Percentiles rank a stretch among this genome's conserved stretches.
Conservation (phyloP, 2,888 invertebrate genomes). For the Parelbella ahira region DNA sequence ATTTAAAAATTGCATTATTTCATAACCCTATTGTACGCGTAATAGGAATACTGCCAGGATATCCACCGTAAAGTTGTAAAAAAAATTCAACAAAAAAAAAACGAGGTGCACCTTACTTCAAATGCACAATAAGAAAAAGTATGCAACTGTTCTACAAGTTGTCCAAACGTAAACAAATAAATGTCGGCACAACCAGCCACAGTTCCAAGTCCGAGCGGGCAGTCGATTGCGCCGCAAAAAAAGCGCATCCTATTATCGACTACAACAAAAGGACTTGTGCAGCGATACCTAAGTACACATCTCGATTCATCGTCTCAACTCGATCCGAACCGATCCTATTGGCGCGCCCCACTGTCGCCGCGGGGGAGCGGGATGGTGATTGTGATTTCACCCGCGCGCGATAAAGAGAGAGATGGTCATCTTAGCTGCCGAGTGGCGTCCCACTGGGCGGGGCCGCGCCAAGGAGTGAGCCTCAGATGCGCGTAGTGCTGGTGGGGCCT, state of each 20-base stretch:
- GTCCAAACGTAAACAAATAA: conserved; percentile 52
- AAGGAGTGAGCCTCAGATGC: conserved; percentile 82
- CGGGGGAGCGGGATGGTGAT: conserved; percentile 57
- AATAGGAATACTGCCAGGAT: too few species aligned
- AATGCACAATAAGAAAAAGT: conserved; percentile 27
- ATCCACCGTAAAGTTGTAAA: too few species aligned
- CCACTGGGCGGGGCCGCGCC: conserved; percentile 82
- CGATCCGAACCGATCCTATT: conserved; percentile 78
- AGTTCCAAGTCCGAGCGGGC: conserved; percentile 58
- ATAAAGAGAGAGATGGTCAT: conserved; percentile 76
- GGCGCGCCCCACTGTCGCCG: conserved; percentile 79
- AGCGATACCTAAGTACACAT: conserved; percentile 81
- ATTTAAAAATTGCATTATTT: too few species aligned
- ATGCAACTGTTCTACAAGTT: conserved; percentile 25
- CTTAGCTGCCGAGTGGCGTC: conserved; percentile 78
- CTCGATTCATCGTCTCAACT: conserved; percentile 80
- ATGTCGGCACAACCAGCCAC: conserved; percentile 38
- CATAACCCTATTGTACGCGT: too few species aligned
- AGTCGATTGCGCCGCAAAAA: conserved; percentile 58
- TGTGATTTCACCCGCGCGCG: conserved; percentile 44
- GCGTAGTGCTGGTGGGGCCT: conserved; percentile 83
- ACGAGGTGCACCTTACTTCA: conserved; percentile 6
- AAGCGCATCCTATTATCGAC: conserved; percentile 81
- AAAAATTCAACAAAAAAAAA: conserved; percentile 17
- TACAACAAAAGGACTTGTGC: conserved; percentile 80